These are phyloP conservation scores for Mythimna impura DNA, from an alignment of 2,888 invertebrate species.

Conservation along the genomic window DNA sequence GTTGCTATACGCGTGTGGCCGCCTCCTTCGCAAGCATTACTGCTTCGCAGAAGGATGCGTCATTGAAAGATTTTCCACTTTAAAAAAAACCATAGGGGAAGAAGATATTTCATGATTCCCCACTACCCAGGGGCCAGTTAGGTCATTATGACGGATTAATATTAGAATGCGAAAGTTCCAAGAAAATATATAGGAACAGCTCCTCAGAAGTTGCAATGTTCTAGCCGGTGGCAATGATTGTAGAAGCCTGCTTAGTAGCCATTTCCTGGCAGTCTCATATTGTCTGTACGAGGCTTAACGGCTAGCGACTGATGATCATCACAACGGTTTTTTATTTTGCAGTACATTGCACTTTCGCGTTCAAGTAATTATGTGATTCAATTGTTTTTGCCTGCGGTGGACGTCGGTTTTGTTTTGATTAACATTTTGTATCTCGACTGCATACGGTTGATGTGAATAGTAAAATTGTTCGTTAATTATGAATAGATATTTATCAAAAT, in stretches of 20 bases:
- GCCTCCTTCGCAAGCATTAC: no score
- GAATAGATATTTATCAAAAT: background rate
- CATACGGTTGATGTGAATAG: background rate
- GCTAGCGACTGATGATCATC: slow-evolving; percentile 25
- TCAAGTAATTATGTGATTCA: slow-evolving; percentile 47
- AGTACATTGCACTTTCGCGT: slow-evolving; percentile 60
- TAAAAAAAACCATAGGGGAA: no score
- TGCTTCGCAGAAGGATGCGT: no score
- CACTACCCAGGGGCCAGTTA: no score
- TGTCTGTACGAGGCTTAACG: background rate
- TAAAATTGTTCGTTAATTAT: background rate
- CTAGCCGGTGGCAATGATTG: no score
- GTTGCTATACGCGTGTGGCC: no score
- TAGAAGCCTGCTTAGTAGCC: background rate
- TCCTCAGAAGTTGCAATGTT: no score
- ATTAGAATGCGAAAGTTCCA: no score
- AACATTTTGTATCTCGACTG: background rate
- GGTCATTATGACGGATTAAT: no score
- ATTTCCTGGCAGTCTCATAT: background rate
- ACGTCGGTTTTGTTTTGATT: slow-evolving; percentile 26
- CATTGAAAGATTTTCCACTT: no score
- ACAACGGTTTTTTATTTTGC: slow-evolving; percentile 46
- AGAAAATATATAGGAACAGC: no score
- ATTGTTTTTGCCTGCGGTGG: slow-evolving; percentile 29
- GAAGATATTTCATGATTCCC: no score